A percentile compares a stretch with the other conserved stretches of the same genome.
These are phyloP conservation scores for Spermophilus dauricus DNA, from an alignment of 2,113 vertebrate species.

Conservation along the genomic window DNA sequence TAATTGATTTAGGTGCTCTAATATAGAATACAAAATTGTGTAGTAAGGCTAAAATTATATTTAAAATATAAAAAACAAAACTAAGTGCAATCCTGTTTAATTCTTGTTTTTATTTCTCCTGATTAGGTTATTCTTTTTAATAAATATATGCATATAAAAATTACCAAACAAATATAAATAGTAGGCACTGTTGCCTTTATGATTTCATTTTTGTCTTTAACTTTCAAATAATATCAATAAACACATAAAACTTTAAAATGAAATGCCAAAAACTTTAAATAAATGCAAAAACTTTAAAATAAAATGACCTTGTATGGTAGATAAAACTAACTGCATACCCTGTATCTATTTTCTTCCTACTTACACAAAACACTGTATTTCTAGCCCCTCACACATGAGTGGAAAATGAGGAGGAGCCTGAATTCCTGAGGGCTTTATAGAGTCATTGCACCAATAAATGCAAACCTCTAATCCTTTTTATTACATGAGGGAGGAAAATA, in stretches of 20 bases:
- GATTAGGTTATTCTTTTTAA: not conserved
- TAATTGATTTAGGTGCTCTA: not conserved
- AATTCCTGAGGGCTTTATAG: not conserved
- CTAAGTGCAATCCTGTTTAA: not conserved
- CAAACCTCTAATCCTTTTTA: not conserved
- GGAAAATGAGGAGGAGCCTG: not conserved
- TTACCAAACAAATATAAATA: not conserved
- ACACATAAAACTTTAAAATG: slow-evolving; percentile 12
- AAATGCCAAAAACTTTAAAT: not conserved
- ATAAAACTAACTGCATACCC: not conserved
- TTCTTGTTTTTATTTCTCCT: not conserved
- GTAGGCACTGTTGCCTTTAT: not conserved
- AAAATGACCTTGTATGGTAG: not conserved
- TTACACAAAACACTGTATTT: not conserved
- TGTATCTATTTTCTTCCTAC: not conserved
- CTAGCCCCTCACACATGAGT: not conserved
- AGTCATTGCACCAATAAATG: not conserved
- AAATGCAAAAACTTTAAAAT: slow-evolving; percentile 10
- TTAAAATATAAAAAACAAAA: not conserved
- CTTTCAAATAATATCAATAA: slow-evolving; percentile 30
- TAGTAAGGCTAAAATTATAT: not conserved
- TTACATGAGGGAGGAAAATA: not conserved
- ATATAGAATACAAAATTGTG: not conserved
- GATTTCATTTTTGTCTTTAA: not conserved
- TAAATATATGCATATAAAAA: not conserved